Conservation (phyloP, 2,888 invertebrate genomes). For the Spisula solida region DNA sequence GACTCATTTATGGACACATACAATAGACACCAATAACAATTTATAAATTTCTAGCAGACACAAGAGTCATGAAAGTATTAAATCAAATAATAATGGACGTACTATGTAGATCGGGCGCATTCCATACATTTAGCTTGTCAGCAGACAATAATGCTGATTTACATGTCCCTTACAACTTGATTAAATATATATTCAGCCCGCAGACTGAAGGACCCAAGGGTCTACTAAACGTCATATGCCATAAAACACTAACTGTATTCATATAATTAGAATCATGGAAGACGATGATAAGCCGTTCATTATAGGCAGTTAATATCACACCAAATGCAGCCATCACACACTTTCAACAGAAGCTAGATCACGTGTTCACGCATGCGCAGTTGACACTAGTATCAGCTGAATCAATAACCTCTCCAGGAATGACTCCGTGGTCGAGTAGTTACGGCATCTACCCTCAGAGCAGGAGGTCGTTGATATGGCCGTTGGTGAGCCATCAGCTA, state of each 20-base stretch:
- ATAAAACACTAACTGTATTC: neutral
- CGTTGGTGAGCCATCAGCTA: no score
- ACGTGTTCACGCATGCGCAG: slow-evolving; percentile 4
- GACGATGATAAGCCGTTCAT: neutral
- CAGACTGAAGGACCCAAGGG: neutral
- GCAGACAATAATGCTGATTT: neutral
- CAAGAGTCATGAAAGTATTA: neutral
- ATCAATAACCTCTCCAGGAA: no score
- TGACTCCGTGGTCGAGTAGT: no score
- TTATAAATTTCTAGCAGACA: neutral
- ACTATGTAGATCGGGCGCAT: neutral
- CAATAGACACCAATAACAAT: neutral
- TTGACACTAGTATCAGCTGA: neutral
- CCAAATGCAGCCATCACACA: neutral
- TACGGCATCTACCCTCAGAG: no score
- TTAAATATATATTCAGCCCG: neutral
- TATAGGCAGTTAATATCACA: neutral
- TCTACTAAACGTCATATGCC: neutral
- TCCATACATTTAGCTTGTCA: neutral
- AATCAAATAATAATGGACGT: neutral
- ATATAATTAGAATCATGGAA: neutral
- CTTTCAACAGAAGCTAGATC: neutral
- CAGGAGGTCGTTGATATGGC: no score
- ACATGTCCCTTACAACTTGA: neutral
- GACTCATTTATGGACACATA: neutral